These are phyloP conservation scores for Lepidonotus clava DNA, from an alignment of 2,888 invertebrate genomes.

Conservation along the genomic window DNA sequence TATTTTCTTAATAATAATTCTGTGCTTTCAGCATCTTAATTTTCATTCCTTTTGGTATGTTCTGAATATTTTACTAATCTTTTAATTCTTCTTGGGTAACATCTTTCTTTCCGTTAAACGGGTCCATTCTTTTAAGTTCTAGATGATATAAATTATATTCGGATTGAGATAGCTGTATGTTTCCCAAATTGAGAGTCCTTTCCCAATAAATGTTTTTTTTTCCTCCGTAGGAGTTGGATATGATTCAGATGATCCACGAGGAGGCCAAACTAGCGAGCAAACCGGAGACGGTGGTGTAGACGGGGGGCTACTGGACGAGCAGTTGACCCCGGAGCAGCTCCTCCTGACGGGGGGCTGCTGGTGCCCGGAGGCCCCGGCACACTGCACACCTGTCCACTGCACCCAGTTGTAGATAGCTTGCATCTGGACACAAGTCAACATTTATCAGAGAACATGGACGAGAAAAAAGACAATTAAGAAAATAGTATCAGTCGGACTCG, in stretches of 20 bases:
- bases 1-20: too few species aligned
- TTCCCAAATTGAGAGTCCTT: background rate
- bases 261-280: conserved; percentile 79
- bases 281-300: conserved; percentile 78
- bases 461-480: background rate
- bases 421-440: background rate
- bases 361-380: background rate
- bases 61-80: too few species aligned
- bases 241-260: conserved; percentile 75
- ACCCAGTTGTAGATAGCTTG: background rate
- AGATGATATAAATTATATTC: too few species aligned
- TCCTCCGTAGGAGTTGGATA: conserved; percentile 74
- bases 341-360: too few species aligned
- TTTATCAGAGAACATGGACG: background rate
- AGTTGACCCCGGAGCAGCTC: too few species aligned
- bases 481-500: background rate
- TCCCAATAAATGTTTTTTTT: conserved; percentile 25
- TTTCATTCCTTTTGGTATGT: too few species aligned
- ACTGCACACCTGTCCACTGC: background rate
- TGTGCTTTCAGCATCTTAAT: too few species aligned
- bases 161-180: too few species aligned
- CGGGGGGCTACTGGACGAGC: too few species aligned
- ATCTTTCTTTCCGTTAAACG: too few species aligned
- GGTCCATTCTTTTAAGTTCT: too few species aligned
- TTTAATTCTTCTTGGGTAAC: too few species aligned